Base-by-base conservation (phyloP, 1,140 invertebrate species). In the Zaprionus africanus region DNA sequence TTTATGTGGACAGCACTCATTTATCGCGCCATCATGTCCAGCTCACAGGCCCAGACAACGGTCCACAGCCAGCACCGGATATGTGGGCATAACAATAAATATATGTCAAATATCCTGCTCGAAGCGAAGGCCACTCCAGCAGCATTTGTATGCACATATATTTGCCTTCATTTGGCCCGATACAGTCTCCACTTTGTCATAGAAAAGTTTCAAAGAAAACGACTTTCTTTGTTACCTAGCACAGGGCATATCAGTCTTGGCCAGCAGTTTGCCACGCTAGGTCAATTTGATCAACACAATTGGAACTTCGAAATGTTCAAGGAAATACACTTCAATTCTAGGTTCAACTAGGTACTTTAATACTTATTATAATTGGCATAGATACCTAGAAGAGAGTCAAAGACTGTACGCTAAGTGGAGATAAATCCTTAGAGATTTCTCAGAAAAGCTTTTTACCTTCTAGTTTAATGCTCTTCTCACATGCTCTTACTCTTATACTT, bases 11-110 rank as follows among this genome's bases (percentile, higher is more conserved):
- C 83, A 83, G 57, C 64, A 74, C 79, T 81, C 84, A 74, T 84
- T 88, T 87, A 87, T 87, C 84, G 84, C 84, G 77, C 84, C 68
- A 81, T 84, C 84, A 87, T 71, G 68, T 79, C 56, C 58, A 73
- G 61, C 59, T 75, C 41, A 28, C 28, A 22, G 31, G 36, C 53
- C 36, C 17, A 28, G 24, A 43, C 43, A 31, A 6, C n/a, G 7
- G n/a, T 6, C 34, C 19, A 54, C 13, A 54, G 31, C 22, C 53
- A 65, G 41, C 15, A 7, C n/a, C 41, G n/a, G 41, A 51, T 24
- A 51, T 58, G 53, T 38, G 34, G 26, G 65, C 69, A 84, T 83
- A 87, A 84, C 67, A 58, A 76, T 76, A 76, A 76, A 87, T 87
- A 84, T 57, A 79, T 84, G 81, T 81, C 84, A 81, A 84, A 88